Conservation (phyloP, 2,888 invertebrate genomes). For the Criorhina ranunculi region DNA sequence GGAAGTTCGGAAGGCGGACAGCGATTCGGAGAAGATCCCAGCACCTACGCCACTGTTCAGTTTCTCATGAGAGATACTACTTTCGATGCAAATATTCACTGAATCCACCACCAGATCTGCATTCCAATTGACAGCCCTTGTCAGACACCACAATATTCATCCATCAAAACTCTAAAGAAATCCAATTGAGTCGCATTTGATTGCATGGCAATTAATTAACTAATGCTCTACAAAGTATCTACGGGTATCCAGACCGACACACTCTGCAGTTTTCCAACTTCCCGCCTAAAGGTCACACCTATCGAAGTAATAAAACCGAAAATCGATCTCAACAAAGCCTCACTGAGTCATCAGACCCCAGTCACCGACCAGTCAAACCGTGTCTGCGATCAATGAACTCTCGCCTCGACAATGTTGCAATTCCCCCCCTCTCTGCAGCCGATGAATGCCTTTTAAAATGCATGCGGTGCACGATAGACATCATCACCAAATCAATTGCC, state of each 20-base stretch:
- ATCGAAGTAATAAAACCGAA: not conserved
- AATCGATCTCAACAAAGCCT: constrained; percentile 9
- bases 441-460: not conserved
- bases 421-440: not conserved
- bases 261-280: constrained; percentile 4
- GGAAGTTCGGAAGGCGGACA: too few species aligned
- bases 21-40: too few species aligned
- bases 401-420: constrained; percentile 41
- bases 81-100: too few species aligned
- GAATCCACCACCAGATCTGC: too few species aligned
- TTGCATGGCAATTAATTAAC: constrained; percentile 40
- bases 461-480: constrained; percentile 11
- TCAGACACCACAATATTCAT: too few species aligned
- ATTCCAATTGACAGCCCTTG: too few species aligned
- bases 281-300: constrained; percentile 27
- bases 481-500: constrained; percentile 45
- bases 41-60: too few species aligned
- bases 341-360: not conserved
- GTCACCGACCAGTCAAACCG: not conserved
- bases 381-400: constrained; percentile 39
- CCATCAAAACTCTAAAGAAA: not conserved
- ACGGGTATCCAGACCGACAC: constrained; percentile 16
- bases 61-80: too few species aligned
- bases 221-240: constrained; percentile 47
- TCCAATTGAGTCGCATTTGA: constrained; percentile 13